These are phyloP conservation scores for Pygocentrus nattereri DNA, from an alignment of 2,797 vertebrate species.

Conservation along the genomic window DNA sequence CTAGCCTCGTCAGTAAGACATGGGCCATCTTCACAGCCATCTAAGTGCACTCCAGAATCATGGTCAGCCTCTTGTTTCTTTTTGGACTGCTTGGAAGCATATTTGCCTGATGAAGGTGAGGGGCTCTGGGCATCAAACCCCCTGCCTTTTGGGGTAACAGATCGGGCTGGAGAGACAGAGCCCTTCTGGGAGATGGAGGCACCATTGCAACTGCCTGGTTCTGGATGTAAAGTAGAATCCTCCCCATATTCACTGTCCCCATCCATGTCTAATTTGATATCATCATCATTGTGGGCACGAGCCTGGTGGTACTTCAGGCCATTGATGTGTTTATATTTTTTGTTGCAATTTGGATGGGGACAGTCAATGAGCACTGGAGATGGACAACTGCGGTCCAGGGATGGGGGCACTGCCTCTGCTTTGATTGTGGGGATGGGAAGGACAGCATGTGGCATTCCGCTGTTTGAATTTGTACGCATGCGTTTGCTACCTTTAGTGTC, in stretches of 20 bases:
- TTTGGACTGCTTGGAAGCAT: conserved; percentile 89
- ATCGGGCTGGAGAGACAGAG: conserved; percentile 92
- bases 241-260: conserved; percentile 96
- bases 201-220: conserved; percentile 92
- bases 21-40: conserved; percentile 93
- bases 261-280: conserved; percentile 93
- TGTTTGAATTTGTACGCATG: conserved; percentile 95
- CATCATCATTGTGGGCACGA: conserved; percentile 94
- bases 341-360: conserved; percentile 99
- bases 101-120: conserved; percentile 91
- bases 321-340: conserved; percentile 99
- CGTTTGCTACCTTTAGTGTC: conserved; percentile 98
- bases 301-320: conserved; percentile 99
- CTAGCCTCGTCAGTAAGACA: conserved; percentile 92
- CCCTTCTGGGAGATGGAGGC: conserved; percentile 91
- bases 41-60: conserved; percentile 87
- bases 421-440: conserved; percentile 84
- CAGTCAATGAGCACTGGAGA: conserved; percentile 98
- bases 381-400: conserved; percentile 91
- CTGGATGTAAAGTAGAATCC: conserved; percentile 89
- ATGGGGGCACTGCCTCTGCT: conserved; percentile 82
- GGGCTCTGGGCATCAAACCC: conserved; percentile 93
- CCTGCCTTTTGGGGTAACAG: conserved; percentile 93
- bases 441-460: conserved; percentile 81
- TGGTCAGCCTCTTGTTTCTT: conserved; percentile 92